A percentile compares a stretch with the other conserved stretches of the same genome.
Evolutionary conservation across 2,797 vertebrate genomes (phyloP).

Genomic region (Periophthalmus magnuspinnatus): DNA sequence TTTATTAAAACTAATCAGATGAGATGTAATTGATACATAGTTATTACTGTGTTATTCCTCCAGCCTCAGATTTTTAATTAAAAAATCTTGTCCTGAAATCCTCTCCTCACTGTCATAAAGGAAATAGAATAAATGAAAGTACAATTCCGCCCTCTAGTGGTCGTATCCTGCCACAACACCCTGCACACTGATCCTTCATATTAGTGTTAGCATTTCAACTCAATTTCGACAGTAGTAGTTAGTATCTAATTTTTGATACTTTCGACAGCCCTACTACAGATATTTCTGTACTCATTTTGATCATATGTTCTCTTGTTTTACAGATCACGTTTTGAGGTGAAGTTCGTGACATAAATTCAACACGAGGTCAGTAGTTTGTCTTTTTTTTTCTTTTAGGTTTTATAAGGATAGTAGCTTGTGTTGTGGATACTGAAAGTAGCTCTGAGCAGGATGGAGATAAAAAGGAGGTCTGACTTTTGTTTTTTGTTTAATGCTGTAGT

Average conservation of each 20-base stretch:
- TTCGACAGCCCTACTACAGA: too few species aligned
- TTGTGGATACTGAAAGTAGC: too few species aligned
- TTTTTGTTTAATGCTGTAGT: too few species aligned
- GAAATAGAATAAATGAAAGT: neutral
- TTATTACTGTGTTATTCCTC: neutral
- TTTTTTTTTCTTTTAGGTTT: neutral
- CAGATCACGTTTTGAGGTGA: constrained; percentile 11
- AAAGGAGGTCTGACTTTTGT: too few species aligned
- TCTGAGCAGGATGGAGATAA: too few species aligned
- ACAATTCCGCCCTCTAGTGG: constrained; percentile 38
- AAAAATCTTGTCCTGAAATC: neutral
- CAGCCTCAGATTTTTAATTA: neutral
- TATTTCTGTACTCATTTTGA: neutral
- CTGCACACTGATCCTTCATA: neutral
- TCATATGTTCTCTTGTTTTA: constrained; percentile 3
- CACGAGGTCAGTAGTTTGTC: constrained; percentile 28
- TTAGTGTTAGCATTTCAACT: too few species aligned
- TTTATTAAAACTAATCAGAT: too few species aligned
- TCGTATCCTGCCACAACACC: neutral
- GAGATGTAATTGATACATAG: too few species aligned
- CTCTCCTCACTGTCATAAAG: neutral
- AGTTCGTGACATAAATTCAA: neutral
- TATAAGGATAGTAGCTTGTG: neutral
- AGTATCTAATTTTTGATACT: too few species aligned
- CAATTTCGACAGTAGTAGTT: too few species aligned